A percentile compares a stretch with the other conserved stretches of the same genome.
These are phyloP conservation scores for Diplodus sargus DNA, from an alignment of 2,797 vertebrate genomes.

Conservation along the genomic window DNA sequence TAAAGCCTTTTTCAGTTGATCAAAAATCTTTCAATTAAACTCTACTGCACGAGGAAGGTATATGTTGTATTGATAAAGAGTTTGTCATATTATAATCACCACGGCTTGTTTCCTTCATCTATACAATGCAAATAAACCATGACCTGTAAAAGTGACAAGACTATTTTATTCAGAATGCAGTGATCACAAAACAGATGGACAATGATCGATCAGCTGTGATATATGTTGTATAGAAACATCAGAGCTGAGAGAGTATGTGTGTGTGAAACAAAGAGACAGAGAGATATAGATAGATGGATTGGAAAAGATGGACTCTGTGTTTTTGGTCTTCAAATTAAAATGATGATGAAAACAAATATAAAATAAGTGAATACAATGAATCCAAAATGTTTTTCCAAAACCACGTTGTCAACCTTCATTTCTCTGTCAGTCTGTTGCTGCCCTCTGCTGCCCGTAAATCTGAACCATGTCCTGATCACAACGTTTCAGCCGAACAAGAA, in stretches of 20 bases:
- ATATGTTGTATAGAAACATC: not conserved
- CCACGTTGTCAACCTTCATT: not conserved
- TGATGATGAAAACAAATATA: not conserved
- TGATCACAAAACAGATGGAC: not conserved
- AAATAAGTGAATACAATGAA: not conserved
- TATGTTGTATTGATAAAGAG: too few species aligned
- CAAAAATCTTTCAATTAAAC: too few species aligned
- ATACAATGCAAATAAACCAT: not conserved
- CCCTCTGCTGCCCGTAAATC: conserved; percentile 32
- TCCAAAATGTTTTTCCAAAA: not conserved
- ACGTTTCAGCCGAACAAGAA: too few species aligned
- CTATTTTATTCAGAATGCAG: not conserved
- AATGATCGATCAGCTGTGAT: not conserved
- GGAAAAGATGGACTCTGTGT: conserved; percentile 32
- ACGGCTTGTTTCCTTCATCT: not conserved
- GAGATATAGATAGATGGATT: conserved; percentile 32
- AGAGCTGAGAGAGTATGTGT: conserved; percentile 6
- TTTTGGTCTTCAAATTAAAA: not conserved
- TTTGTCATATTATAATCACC: too few species aligned
- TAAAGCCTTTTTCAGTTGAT: too few species aligned
- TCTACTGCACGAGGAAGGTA: too few species aligned
- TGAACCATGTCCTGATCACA: not conserved
- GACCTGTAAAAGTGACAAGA: not conserved
- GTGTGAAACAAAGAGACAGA: conserved; percentile 25
- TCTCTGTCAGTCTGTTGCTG: conserved; percentile 25